Evolutionary conservation across 2,888 invertebrate genomes (phyloP).

Genomic region (Reticulitermes lucifugus): DNA sequence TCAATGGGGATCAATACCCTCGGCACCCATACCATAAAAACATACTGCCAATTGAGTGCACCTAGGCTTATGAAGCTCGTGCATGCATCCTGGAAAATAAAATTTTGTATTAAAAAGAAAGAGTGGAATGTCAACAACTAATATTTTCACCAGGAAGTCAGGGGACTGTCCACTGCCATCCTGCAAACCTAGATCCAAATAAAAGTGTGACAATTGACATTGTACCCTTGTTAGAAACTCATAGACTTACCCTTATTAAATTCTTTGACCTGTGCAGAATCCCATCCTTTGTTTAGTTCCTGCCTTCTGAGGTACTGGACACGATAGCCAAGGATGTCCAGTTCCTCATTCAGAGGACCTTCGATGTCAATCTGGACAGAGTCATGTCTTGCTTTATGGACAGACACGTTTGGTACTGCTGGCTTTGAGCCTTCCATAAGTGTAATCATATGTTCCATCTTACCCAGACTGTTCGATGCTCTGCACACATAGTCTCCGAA

Average conservation of each 20-base stretch:
- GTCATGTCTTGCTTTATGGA: constrained; percentile 63
- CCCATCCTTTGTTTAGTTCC: constrained; percentile 50
- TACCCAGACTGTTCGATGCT: constrained; percentile 67
- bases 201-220: no score
- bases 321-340: constrained; percentile 52
- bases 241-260: constrained; percentile 53
- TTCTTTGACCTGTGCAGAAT: constrained; percentile 48
- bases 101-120: no score
- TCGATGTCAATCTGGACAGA: constrained; percentile 64
- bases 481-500: constrained; percentile 68
- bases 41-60: no score
- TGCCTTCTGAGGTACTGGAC: constrained; percentile 54
- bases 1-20: no score
- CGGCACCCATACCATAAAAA: no score
- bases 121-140: no score
- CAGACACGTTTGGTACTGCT: constrained; percentile 63
- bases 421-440: constrained; percentile 69
- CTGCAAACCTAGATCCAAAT: no score
- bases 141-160: no score
- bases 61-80: no score
- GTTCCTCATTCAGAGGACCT: constrained; percentile 55
- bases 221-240: no score
- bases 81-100: no score
- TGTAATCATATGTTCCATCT: constrained; percentile 64
- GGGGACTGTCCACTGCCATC: no score